Conservation (phyloP, 2,797 vertebrate genomes). For the Harpagifer antarcticus region DNA sequence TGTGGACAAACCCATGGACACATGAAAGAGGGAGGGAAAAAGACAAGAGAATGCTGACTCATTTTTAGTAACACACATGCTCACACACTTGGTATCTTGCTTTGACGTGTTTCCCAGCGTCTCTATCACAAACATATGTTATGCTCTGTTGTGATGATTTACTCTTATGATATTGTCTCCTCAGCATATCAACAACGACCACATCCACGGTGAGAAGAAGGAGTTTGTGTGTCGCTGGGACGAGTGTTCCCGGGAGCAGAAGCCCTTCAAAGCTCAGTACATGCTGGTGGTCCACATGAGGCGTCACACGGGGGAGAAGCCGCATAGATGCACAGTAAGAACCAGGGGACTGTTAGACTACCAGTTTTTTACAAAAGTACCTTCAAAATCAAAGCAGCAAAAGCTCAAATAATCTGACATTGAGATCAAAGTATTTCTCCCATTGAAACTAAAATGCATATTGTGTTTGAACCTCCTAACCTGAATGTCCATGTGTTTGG, state of each 20-base stretch:
- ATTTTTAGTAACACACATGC: not conserved
- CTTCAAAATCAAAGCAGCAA: not conserved
- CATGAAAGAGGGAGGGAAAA: constrained; percentile 34
- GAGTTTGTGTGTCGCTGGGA: constrained; percentile 99
- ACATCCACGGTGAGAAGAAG: constrained; percentile 99
- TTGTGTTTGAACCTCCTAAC: not conserved
- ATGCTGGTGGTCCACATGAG: constrained; percentile 99
- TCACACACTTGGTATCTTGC: not conserved
- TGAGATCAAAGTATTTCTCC: not conserved
- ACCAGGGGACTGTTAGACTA: not conserved
- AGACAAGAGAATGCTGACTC: constrained; percentile 54
- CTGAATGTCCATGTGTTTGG: too few species aligned
- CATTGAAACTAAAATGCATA: not conserved
- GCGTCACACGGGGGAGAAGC: constrained; percentile 97
- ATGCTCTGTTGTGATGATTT: not conserved
- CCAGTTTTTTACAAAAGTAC: not conserved
- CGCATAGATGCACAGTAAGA: constrained; percentile 98
- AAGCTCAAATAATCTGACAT: not conserved
- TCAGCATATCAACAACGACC: constrained; percentile 99
- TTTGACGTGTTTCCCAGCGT: not conserved
- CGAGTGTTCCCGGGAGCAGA: constrained; percentile 96
- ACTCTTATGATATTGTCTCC: constrained; percentile 28
- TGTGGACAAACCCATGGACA: not conserved
- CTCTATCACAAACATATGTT: not conserved
- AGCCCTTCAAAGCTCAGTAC: constrained; percentile 99